Evolutionary conservation across 1,140 invertebrate species (phyloP).

Genomic region (Cotesia chilonis): DNA sequence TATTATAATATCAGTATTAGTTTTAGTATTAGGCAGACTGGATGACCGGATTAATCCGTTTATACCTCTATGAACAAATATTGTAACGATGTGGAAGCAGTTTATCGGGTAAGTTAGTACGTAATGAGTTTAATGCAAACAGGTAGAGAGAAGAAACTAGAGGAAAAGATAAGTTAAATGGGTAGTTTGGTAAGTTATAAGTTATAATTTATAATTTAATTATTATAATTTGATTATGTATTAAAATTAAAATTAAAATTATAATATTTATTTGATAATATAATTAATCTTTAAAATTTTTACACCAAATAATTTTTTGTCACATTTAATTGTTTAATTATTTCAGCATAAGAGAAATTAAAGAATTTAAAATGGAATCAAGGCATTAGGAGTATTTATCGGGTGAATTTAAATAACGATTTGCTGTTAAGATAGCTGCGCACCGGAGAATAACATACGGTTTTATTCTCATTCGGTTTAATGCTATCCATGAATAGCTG

Average conservation of each 20-base stretch:
- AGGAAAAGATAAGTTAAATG: not conserved
- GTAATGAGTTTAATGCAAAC: constrained; percentile 14
- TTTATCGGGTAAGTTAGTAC: constrained; percentile 13
- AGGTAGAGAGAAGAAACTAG: not conserved
- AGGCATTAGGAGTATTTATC: not conserved
- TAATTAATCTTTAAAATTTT: no score
- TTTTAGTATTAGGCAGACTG: not conserved
- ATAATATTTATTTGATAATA: no score
- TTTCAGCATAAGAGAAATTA: no score
- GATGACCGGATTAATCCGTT: constrained; percentile 13
- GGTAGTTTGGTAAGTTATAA: not conserved
- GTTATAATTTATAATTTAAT: no score
- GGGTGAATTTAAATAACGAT: no score
- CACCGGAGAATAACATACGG: constrained; percentile 32
- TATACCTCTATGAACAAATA: constrained; percentile 18
- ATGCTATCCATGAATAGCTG: constrained; percentile 17
- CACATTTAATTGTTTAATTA: no score
- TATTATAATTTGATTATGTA: no score
- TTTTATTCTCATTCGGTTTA: constrained; percentile 20
- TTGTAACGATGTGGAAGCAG: constrained; percentile 8
- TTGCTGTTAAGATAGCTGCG: not conserved
- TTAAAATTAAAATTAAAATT: no score
- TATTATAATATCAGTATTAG: constrained; percentile 6
- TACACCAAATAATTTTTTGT: no score
- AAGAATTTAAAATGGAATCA: no score